Conservation (phyloP, 2,113 vertebrate species). For the Nibea albiflora region DNA sequence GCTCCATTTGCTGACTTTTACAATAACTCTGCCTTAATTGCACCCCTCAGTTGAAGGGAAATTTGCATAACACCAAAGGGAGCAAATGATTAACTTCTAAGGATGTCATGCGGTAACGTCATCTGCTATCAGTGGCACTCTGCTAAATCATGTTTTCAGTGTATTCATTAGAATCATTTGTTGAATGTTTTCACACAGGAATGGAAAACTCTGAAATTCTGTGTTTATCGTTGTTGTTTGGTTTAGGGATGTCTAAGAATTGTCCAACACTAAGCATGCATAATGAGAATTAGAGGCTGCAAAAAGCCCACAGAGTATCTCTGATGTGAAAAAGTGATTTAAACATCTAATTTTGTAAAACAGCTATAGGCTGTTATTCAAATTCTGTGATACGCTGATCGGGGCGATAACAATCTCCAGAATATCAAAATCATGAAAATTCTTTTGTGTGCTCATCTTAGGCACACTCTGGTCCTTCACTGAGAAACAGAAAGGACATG, state of each 20-base stretch:
- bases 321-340: conserved; percentile 37
- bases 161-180: conserved; percentile 4
- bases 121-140: background rate
- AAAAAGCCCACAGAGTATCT: conserved; percentile 30
- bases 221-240: background rate
- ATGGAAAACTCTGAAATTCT: too few species aligned
- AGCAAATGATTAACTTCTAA: conserved; percentile 32
- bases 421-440: conserved; percentile 44
- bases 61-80: conserved; percentile 40
- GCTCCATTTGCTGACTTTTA: conserved; percentile 34
- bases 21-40: conserved; percentile 57
- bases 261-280: conserved; percentile 2
- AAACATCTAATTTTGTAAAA: conserved; percentile 57
- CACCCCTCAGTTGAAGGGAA: conserved; percentile 21
- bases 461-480: conserved; percentile 17
- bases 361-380: conserved; percentile 61
- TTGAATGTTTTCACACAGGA: conserved; percentile 11
- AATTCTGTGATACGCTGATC: conserved; percentile 61
- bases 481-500: conserved; percentile 41
- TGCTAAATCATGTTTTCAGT: conserved; percentile 21
- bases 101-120: conserved; percentile 25
- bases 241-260: background rate
- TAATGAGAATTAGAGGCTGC: conserved; percentile 50
- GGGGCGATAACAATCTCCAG: conserved; percentile 54
- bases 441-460: conserved; percentile 40